Conservation (phyloP, 2,888 invertebrate genomes). For the Volucella inflata region DNA sequence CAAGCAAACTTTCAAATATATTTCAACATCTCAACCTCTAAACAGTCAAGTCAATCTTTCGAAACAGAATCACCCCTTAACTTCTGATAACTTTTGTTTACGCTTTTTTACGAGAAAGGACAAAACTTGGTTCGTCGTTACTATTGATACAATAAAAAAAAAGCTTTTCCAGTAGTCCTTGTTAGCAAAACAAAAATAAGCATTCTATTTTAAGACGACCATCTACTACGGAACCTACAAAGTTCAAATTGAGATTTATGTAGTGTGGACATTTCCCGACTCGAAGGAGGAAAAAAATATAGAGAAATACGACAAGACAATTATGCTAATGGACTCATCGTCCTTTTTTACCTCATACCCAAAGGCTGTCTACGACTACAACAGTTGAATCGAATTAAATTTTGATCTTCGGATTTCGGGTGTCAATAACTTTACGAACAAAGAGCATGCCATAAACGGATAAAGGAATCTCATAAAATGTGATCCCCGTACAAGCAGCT, state of each 20-base stretch:
- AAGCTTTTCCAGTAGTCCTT: too few relatives aligned
- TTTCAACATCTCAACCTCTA: too few relatives aligned
- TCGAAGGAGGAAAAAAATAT: background rate
- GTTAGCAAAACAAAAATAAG: background rate
- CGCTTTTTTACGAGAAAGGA: too few relatives aligned
- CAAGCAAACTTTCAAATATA: too few relatives aligned
- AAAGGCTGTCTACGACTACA: background rate
- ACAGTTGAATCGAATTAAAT: constrained; percentile 43
- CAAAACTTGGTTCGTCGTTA: too few relatives aligned
- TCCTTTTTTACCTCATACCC: constrained; percentile 3
- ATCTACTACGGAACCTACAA: background rate
- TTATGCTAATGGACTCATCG: constrained; percentile 46
- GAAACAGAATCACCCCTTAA: too few relatives aligned
- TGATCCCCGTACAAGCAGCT: constrained; percentile 41
- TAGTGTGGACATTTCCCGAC: constrained; percentile 11
- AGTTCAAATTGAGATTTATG: constrained; percentile 36
- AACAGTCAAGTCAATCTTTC: too few relatives aligned
- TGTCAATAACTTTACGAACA: constrained; percentile 40
- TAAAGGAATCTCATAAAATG: constrained; percentile 47
- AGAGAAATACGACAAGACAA: constrained; percentile 15
- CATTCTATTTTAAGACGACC: constrained; percentile 18
- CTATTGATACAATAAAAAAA: too few relatives aligned
- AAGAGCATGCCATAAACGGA: constrained; percentile 33
- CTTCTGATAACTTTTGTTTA: too few relatives aligned
- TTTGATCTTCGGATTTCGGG: constrained; percentile 23